Conservation (phyloP, 1,140 invertebrate species). For the Diabrotica virgifera region DNA sequence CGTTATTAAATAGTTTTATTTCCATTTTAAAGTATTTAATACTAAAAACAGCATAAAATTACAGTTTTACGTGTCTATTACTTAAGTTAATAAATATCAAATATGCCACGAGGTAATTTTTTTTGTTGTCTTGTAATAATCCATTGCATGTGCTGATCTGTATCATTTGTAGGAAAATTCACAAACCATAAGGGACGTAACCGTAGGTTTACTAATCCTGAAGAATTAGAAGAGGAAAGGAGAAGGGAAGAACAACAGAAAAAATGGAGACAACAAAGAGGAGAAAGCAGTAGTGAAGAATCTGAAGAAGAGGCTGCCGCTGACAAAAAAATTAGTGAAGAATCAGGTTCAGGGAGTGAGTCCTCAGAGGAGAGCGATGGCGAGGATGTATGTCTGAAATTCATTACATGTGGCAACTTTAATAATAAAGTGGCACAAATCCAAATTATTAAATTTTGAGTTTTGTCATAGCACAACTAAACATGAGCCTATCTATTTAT, state of each 20-base stretch:
- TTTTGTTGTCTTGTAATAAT: neutral
- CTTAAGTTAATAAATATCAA: neutral
- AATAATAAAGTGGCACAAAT: no score
- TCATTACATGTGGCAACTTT: no score
- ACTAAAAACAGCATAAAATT: neutral
- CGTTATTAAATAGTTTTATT: neutral
- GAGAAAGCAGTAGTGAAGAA: conserved; percentile 39
- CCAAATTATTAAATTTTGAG: no score
- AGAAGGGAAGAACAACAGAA: conserved; percentile 69
- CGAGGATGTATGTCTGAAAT: conserved; percentile 31
- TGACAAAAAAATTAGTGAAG: conserved; percentile 51
- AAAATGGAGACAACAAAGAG: conserved; percentile 62
- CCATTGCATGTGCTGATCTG: neutral
- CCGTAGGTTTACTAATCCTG: conserved; percentile 90
- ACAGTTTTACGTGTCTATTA: neutral
- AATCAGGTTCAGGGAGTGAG: conserved; percentile 34
- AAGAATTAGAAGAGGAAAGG: conserved; percentile 85
- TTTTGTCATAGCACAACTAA: no score
- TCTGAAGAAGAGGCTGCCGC: conserved; percentile 41
- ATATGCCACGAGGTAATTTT: neutral
- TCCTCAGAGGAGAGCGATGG: conserved; percentile 35
- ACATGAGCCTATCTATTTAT: no score
- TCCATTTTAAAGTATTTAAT: neutral
- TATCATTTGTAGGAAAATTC: conserved; percentile 65
- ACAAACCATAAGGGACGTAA: conserved; percentile 89